Evolutionary conservation across 2,113 vertebrate species (phyloP).

Genomic region (Dipodomys spectabilis): DNA sequence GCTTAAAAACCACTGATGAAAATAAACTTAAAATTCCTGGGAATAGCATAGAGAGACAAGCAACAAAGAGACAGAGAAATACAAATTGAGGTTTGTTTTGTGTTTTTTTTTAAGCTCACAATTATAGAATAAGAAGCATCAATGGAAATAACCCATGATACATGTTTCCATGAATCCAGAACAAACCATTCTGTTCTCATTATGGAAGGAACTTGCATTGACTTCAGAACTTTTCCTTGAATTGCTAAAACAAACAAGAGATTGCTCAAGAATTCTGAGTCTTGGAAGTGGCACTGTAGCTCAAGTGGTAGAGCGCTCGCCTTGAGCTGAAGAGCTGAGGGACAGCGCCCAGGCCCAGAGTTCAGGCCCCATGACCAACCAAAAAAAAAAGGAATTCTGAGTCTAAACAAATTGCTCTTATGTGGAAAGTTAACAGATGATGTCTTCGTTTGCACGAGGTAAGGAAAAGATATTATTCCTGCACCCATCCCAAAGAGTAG

Average conservation of each 20-base stretch:
- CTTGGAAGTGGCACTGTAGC: too few relatives aligned
- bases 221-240: conserved; percentile 20
- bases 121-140: not conserved
- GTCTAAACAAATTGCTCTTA: conserved; percentile 41
- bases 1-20: conserved; percentile 35
- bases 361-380: too few relatives aligned
- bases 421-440: conserved; percentile 11
- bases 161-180: not conserved
- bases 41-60: not conserved
- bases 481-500: not conserved
- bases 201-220: not conserved
- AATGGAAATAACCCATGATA: conserved; percentile 38
- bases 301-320: too few relatives aligned
- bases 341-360: too few relatives aligned
- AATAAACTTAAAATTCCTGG: not conserved
- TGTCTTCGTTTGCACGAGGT: not conserved
- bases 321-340: too few relatives aligned
- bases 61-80: not conserved
- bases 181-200: conserved; percentile 28
- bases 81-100: not conserved
- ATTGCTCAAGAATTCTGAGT: not conserved
- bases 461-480: not conserved
- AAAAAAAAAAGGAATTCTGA: not conserved
- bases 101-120: not conserved
- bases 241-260: not conserved